Evolutionary conservation across 2,888 invertebrate genomes (phyloP), one percentile per base, ranked within the genome.

Genomic region (Ptilodon capucinus): DNA sequence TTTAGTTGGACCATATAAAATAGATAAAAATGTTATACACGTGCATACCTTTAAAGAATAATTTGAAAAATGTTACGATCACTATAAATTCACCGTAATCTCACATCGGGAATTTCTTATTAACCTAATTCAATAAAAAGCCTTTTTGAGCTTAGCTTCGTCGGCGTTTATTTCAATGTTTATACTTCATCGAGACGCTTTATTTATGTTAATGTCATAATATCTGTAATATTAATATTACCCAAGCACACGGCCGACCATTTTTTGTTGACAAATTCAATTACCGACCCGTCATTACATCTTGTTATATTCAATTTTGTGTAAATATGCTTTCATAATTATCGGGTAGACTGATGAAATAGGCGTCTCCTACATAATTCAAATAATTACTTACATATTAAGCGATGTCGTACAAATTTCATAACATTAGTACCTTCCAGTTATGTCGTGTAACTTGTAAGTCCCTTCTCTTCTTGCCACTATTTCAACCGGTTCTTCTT

Each of bases 321-420:
- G 60, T 73, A 19, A 68, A 71, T 63, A 65, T 50, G 48, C 30
- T 68, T 69, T 72, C 63, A 54, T 62, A n/a, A n/a, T n/a, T 64
- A 66, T 59, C 34, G 42, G 42, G 46, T 53, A 47, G 7, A 23
- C 38, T 65, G 63, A 50, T 57, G 64, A 71, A 69, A 69, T 62
- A 43, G 53, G 47, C 44, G 43, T 43, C 43, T 16, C 23, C 52
- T 25, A 30, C 16, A 42, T 14, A 46, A 40, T 44, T 51, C 40
- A 49, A 23, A 36, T 51, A 50, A 45, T 50, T 53, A 32, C 44
- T 45, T 49, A 51, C 44, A 38, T 54, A 48, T 39, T 50, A 41
- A 44, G 43, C 16, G 30, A 34, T 30, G 38, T 30, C 25, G 17
- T 4, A 3, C n/a, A 6, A 28, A 28, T 28, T 4, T 28, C 11